Percentiles rank a stretch among this genome's conserved stretches.
Evolutionary conservation across 2,113 vertebrate species (phyloP).

Genomic region (Notechis scutatus): DNA sequence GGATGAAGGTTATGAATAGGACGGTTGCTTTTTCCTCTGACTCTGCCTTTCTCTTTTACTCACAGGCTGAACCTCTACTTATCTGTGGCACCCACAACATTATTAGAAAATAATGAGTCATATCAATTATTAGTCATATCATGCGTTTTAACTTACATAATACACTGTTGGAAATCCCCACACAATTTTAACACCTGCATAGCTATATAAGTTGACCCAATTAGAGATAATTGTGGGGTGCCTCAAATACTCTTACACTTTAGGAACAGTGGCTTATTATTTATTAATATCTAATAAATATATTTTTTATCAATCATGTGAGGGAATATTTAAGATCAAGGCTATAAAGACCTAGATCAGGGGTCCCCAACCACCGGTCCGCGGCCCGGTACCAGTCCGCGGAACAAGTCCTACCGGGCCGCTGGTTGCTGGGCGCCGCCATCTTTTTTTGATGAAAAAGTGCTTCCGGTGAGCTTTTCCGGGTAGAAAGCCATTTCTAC

Average conservation of each 20-base stretch:
- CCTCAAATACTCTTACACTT: background rate
- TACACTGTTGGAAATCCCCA: background rate
- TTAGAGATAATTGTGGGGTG: background rate
- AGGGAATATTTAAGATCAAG: background rate
- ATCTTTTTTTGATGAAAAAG: no score
- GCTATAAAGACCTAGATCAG: background rate
- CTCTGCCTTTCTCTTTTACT: background rate
- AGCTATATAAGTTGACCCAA: background rate
- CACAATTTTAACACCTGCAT: background rate
- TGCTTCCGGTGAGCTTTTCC: no score
- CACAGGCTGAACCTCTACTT: background rate
- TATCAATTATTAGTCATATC: background rate
- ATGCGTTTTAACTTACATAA: background rate
- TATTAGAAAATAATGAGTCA: slow-evolving; percentile 1
- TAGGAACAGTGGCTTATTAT: background rate
- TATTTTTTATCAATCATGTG: background rate
- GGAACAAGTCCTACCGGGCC: no score
- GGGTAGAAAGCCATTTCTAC: no score
- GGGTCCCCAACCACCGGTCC: no score
- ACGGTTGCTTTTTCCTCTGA: background rate
- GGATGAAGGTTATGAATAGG: background rate
- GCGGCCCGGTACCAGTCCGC: no score
- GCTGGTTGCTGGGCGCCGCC: no score
- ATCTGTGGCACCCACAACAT: background rate
- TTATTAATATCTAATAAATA: background rate